A percentile compares a stretch with the other conserved stretches of the same genome.
phyloP scores from a whole-genome alignment of 1,140 invertebrate genomes.

The Drosophila albomicans region DNA sequence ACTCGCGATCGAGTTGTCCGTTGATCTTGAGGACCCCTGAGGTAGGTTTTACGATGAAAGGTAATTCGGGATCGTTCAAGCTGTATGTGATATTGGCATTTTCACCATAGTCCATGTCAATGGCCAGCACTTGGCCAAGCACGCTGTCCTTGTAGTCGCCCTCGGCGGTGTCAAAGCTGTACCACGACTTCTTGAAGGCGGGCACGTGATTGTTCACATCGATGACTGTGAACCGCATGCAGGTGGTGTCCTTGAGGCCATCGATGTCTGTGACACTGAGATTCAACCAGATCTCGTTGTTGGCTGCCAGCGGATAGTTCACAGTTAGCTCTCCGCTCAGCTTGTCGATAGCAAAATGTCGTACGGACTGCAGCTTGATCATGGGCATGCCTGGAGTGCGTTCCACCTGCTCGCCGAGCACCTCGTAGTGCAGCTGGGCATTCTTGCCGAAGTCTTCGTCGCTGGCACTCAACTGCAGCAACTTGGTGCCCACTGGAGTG shows the following conservation, averaged over 20 bases:
- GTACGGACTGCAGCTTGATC: constrained; percentile 85
- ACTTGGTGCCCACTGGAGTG: constrained; percentile 89
- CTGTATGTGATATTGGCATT: constrained; percentile 92
- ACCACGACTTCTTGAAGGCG: constrained; percentile 92
- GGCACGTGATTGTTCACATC: constrained; percentile 96
- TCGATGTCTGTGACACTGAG: constrained; percentile 91
- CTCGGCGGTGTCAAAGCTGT: constrained; percentile 93
- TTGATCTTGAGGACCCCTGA: constrained; percentile 91
- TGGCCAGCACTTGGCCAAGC: constrained; percentile 91
- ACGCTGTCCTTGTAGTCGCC: constrained; percentile 89
- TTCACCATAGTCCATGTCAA: constrained; percentile 90
- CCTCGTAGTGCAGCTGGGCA: constrained; percentile 91
- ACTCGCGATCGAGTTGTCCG: constrained; percentile 92
- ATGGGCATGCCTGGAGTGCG: constrained; percentile 75
- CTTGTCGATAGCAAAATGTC: constrained; percentile 91
- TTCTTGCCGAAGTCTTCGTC: constrained; percentile 93
- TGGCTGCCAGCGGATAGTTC: constrained; percentile 90
- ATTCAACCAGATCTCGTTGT: constrained; percentile 91
- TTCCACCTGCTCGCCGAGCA: constrained; percentile 88
- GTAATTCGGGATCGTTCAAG: constrained; percentile 88
- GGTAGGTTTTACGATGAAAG: constrained; percentile 90
- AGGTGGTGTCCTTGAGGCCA: constrained; percentile 89
- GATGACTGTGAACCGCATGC: constrained; percentile 88
- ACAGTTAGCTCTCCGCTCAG: constrained; percentile 91
- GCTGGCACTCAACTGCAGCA: constrained; percentile 92